A percentile compares a stretch with the other conserved stretches of the same genome.
phyloP scores from a whole-genome alignment of 2,888 invertebrate genomes.

The Agonopterix arenella region DNA sequence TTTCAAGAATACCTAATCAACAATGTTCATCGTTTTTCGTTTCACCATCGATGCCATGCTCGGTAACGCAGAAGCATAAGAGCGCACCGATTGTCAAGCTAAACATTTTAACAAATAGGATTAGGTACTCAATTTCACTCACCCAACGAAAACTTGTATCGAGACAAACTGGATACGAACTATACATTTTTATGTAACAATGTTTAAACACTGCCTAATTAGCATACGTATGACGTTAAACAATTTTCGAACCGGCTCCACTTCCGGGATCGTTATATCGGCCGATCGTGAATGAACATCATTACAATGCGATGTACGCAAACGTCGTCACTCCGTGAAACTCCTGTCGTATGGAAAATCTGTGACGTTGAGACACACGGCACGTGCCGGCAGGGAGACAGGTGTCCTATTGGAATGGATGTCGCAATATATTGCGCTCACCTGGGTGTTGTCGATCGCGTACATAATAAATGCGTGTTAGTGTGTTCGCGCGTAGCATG shows the following conservation, averaged over 20 bases:
- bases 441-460: conserved; percentile 71
- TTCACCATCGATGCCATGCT: no score
- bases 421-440: conserved; percentile 46
- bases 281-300: conserved; percentile 60
- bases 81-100: no score
- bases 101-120: no score
- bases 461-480: conserved; percentile 63
- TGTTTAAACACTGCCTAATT: conserved; percentile 58
- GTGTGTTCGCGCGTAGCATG: conserved; percentile 48
- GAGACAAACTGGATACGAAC: conserved; percentile 18
- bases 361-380: conserved; percentile 17
- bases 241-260: conserved; percentile 57
- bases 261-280: conserved; percentile 71
- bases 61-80: no score
- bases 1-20: not conserved
- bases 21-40: not conserved
- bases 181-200: conserved; percentile 26
- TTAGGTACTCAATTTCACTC: conserved; percentile 14
- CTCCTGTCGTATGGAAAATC: conserved; percentile 25
- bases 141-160: conserved; percentile 9
- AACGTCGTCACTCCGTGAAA: conserved; percentile 32
- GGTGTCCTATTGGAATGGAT: conserved; percentile 27
- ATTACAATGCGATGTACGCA: conserved; percentile 47
- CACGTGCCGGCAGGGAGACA: conserved; percentile 15
- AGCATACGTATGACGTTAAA: conserved; percentile 66